Percentiles rank a stretch among this genome's conserved stretches.
Conservation (phyloP, 2,797 vertebrate species). For the Sorex maritimensis region DNA sequence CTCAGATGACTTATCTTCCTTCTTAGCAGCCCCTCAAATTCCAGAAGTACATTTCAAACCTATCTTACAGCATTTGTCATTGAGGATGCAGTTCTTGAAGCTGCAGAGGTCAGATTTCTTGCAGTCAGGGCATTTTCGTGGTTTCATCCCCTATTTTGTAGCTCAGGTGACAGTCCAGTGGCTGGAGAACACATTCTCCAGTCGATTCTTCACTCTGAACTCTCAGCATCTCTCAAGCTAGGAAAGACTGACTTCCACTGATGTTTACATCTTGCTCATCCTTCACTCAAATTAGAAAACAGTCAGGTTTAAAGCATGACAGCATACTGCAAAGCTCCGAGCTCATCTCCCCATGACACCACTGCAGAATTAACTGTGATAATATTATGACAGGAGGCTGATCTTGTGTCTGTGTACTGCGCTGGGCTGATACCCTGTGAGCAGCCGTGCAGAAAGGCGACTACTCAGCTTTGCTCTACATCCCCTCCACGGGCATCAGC, state of each 20-base stretch:
- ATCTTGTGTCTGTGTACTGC: slow-evolving; percentile 45
- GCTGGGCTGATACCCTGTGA: neutral
- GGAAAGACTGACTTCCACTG: neutral
- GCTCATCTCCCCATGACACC: slow-evolving; percentile 50
- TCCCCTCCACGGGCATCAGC: slow-evolving; percentile 22
- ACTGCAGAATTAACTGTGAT: slow-evolving; percentile 46
- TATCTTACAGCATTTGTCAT: neutral
- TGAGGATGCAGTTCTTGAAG: neutral
- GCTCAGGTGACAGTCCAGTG: neutral
- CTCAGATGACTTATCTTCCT: neutral
- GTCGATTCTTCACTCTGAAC: slow-evolving; percentile 21
- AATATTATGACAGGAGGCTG: slow-evolving; percentile 50
- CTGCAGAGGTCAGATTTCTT: neutral
- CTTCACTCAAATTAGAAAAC: slow-evolving; percentile 68
- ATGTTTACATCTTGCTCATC: slow-evolving; percentile 10
- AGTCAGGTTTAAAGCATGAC: slow-evolving; percentile 59
- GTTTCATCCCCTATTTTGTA: neutral
- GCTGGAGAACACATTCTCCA: neutral
- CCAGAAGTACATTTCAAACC: neutral
- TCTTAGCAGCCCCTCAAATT: neutral
- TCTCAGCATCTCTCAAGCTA: slow-evolving; percentile 58
- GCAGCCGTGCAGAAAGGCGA: neutral
- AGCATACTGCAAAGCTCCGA: slow-evolving; percentile 40
- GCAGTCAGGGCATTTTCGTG: neutral
- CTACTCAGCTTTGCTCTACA: neutral